Evolutionary conservation across 2,797 vertebrate species (phyloP).

Genomic region (Brachyalestes nurse): DNA sequence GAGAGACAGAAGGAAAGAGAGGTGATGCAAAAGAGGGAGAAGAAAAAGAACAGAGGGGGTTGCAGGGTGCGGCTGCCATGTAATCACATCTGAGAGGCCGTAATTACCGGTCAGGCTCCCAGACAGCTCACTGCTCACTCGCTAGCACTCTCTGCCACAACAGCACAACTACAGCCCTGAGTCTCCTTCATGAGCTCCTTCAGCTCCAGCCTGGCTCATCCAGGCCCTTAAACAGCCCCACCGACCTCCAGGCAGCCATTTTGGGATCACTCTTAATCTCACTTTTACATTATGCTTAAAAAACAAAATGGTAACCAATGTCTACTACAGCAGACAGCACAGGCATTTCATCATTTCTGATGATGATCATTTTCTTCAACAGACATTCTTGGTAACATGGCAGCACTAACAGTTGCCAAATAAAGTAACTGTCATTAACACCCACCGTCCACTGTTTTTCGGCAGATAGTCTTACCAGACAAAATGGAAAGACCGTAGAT

Average conservation of each 20-base stretch:
- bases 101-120: constrained; percentile 79
- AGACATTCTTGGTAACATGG: background rate
- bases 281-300: background rate
- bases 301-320: background rate
- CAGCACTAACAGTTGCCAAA: background rate
- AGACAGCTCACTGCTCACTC: constrained; percentile 71
- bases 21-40: constrained; percentile 46
- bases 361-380: background rate
- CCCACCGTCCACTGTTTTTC: background rate
- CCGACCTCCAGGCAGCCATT: constrained; percentile 25
- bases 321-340: background rate
- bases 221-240: constrained; percentile 25
- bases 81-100: constrained; percentile 82
- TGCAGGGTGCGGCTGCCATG: constrained; percentile 77
- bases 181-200: constrained; percentile 52
- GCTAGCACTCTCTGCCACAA: constrained; percentile 55
- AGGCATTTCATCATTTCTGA: background rate
- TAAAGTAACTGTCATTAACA: background rate
- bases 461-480: background rate
- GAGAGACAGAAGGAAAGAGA: constrained; percentile 30
- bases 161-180: constrained; percentile 52
- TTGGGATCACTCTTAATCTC: constrained; percentile 18
- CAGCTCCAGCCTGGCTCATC: constrained; percentile 44
- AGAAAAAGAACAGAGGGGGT: constrained; percentile 69
- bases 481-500: background rate